These are phyloP conservation scores for Gila orcuttii DNA, from an alignment of 2,113 vertebrate genomes.

Conservation along the genomic window DNA sequence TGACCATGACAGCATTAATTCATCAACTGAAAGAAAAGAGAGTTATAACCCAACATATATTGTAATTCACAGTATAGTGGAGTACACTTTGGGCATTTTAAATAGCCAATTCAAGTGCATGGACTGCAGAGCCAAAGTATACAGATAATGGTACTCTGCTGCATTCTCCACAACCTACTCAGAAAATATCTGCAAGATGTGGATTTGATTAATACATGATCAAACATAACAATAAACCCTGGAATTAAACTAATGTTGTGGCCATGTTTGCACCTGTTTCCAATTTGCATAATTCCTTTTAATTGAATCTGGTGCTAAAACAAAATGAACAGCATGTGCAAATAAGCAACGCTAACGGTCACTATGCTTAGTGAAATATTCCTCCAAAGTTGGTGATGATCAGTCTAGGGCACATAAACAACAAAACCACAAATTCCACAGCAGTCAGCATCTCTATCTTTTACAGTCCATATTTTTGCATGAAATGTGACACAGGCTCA, in stretches of 20 bases:
- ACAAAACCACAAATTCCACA: background rate
- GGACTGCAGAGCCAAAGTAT: background rate
- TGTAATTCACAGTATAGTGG: background rate
- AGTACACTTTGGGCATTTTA: background rate
- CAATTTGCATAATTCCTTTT: background rate
- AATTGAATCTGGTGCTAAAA: background rate
- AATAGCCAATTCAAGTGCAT: background rate
- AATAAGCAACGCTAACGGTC: background rate
- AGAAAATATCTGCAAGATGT: background rate
- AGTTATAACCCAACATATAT: background rate
- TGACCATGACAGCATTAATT: background rate
- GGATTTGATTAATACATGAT: background rate
- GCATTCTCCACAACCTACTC: background rate
- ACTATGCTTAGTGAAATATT: background rate
- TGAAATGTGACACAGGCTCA: slow-evolving; percentile 16
- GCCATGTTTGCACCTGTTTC: background rate
- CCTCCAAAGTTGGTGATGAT: background rate
- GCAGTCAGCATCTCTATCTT: background rate
- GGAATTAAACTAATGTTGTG: background rate
- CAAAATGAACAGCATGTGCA: background rate
- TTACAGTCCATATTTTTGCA: background rate
- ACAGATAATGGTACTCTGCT: background rate
- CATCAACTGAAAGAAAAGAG: background rate
- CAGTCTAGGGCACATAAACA: background rate
- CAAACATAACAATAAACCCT: background rate